These are phyloP conservation scores for Meandrusa payeni DNA, from an alignment of 2,888 invertebrate species.

Conservation along the genomic window DNA sequence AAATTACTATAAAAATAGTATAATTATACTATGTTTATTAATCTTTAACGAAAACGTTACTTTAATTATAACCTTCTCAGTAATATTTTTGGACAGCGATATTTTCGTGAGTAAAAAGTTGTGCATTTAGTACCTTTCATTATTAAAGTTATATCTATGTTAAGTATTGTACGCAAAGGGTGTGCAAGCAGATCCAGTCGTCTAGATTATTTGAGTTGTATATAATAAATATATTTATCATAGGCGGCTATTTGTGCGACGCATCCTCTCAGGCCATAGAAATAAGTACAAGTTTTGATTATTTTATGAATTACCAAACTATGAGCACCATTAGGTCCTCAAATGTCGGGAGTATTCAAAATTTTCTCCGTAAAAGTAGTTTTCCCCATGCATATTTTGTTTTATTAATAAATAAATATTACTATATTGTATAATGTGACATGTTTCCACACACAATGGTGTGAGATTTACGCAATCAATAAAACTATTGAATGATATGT, in stretches of 20 bases:
- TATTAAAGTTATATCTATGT: neutral
- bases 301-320: no score
- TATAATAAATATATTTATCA: neutral
- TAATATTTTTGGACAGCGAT: no score
- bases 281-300: no score
- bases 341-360: no score
- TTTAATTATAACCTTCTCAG: no score
- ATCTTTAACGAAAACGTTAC: no score
- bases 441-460: neutral
- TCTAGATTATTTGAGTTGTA: neutral
- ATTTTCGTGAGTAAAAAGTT: neutral
- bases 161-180: slow-evolving; percentile 1
- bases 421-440: neutral
- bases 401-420: neutral
- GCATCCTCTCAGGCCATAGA: no score
- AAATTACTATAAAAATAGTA: no score
- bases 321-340: no score
- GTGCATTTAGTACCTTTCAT: slow-evolving; percentile 1
- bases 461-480: neutral
- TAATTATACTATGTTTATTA: no score
- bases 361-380: no score
- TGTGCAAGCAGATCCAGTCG: neutral
- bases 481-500: neutral
- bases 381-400: no score
- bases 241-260: slow-evolving; percentile 6